Conservation (phyloP, 1,140 invertebrate genomes). For the Zaprionus ghesquierei region DNA sequence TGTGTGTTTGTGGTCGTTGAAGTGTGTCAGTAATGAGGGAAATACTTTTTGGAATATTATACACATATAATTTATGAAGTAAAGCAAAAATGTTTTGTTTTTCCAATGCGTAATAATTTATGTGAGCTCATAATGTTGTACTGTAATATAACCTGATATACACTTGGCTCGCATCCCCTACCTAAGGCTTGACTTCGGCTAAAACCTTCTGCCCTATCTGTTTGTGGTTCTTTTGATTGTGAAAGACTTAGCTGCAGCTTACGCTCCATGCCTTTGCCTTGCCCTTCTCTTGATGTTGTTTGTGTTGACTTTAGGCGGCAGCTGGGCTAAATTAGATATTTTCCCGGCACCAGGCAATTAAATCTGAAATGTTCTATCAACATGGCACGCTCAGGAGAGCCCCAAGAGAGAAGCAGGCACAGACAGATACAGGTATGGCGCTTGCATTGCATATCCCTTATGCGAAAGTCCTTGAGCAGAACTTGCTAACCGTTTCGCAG, state of each 20-base stretch:
- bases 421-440: not conserved
- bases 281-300: not conserved
- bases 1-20: not conserved
- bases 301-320: constrained; percentile 13
- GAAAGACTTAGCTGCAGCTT: not conserved
- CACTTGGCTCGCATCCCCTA: too few species aligned
- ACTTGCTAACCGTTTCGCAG: not conserved
- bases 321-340: constrained; percentile 28
- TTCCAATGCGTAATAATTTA: constrained; percentile 33
- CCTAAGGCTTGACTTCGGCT: constrained; percentile 25
- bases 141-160: not conserved
- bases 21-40: constrained; percentile 23
- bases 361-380: constrained; percentile 31
- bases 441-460: not conserved
- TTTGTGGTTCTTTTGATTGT: constrained; percentile 23
- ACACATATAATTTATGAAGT: constrained; percentile 6
- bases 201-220: constrained; percentile 5
- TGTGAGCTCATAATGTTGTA: constrained; percentile 20
- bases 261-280: not conserved
- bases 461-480: not conserved
- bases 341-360: constrained; percentile 26
- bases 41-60: not conserved
- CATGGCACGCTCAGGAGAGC: not conserved
- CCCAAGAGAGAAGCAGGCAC: not conserved
- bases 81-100: constrained; percentile 16